Evolutionary conservation across 2,888 invertebrate genomes (phyloP), one percentile per base, ranked within the genome.

Genomic region (Synanthedon formicaeformis): DNA sequence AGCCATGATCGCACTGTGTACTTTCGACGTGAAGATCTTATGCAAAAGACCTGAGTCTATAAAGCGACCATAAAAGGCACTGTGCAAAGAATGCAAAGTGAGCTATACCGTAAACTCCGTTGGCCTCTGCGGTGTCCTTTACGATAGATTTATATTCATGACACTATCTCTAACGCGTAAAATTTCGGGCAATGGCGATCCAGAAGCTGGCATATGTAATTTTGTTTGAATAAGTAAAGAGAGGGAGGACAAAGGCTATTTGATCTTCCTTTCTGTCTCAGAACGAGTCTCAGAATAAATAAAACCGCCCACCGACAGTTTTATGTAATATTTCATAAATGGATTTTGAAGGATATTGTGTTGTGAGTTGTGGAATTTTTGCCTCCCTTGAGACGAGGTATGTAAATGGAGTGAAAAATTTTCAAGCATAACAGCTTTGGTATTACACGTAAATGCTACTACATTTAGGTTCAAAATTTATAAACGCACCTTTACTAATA

Each of bases 121-220:
- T 80, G 72, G 78, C 75, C 78, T 80, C 75, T 68, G 75, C 66
- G 77, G 78, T 81, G 81, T 82, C 81, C 80, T 84, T 84, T 83
- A 84, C 85, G 81, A 83, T 84, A 85, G 83, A 86, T 87, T 87
- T 86, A 87, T 87, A 87, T 87, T 87, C 86, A 87, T 86, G 85
- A 78, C 87, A 82, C 83, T 84, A 82, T 85, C 84, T 85, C 75
- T 65, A 72, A 73, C 81, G 81, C 86, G 86, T 85, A 85, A 85
- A 86, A 86, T 86, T 87, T 86, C 85, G 86, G 84, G 78, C 82
- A 77, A 81, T 81, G 83, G 85, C 82, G 80, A 86, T 84, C 81
- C 82, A 74, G 80, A 78, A 81, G 78, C 81, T 76, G 79, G 86
- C 86, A 86, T 86, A 87, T 84, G 86, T 87, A 87, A 87, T 86